Base-by-base conservation (phyloP, 1,140 invertebrate genomes). In the Chironomus striatipennis region DNA sequence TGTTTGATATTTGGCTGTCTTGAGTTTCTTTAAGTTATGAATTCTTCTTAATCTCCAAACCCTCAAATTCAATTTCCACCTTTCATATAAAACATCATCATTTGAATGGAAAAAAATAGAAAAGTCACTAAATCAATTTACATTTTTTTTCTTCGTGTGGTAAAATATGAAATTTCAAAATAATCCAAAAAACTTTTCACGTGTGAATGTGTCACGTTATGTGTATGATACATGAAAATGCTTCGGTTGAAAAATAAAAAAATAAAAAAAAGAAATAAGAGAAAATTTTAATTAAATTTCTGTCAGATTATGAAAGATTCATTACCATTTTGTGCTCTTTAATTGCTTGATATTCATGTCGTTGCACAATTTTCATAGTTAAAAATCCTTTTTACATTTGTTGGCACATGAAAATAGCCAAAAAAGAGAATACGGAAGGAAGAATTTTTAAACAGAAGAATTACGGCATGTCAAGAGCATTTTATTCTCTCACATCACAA, bases 201-300 rank as follows among this genome's bases (percentile, higher is more conserved):
- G 47, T 57, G 47, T 57, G 47, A 57, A 57, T n/a, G 47, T 57
- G 47, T n/a, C 47, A 57, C 24, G 24, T 34, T 34, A 34, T 34
- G 24, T 34, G 24, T 34, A 34, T 34, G 2, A 34, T 34, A 34
- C 24, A 57, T n/a, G 47, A 57, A 57, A 57, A 57, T 57, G 5
- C 15, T 57, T 57, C 1, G 12, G 8, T n/a, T 57, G 24, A 34
- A 5, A 5, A 1, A 34, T 2, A 34, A 34, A 34, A 34, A 34
- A 34, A 34, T 2, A 34, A 34, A 34, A 34, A 34, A 2, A 1
- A 34, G 24, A 34, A 34, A 34, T 34, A 5, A 34, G 24, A n/a
- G 47, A 57, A 57, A 57, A n/a, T 57, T 57, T 57, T 57, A 57
- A 57, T 57, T 57, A 57, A 57, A 57, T 57, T 57, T 57, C 47